A percentile compares a stretch with the other conserved stretches of the same genome.
phyloP scores from a whole-genome alignment of 2,113 vertebrate genomes.

The Phoenicopterus ruber region DNA sequence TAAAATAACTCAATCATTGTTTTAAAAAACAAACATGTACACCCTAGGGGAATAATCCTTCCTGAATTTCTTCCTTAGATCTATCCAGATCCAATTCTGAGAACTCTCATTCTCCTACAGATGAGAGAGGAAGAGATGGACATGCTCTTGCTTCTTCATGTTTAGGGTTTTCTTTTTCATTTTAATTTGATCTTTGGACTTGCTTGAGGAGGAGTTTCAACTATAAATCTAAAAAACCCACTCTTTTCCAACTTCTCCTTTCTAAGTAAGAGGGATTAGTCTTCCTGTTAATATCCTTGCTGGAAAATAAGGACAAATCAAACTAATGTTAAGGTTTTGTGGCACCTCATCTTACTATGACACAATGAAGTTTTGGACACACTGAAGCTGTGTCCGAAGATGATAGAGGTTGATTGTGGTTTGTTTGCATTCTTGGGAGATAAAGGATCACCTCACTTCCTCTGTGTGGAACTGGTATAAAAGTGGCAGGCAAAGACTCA shows the following conservation, averaged over 20 bases:
- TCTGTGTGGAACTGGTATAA: neutral
- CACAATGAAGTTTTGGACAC: neutral
- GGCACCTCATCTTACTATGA: neutral
- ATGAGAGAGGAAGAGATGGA: neutral
- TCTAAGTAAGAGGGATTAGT: neutral
- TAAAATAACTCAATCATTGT: conserved; percentile 66
- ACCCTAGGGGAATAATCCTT: conserved; percentile 56
- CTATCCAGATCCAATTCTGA: conserved; percentile 6
- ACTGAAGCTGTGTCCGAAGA: neutral
- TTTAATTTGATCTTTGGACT: neutral
- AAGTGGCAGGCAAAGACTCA: neutral
- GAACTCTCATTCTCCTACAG: neutral
- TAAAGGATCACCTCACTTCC: neutral
- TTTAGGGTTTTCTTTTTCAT: neutral
- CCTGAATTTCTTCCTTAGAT: conserved; percentile 56
- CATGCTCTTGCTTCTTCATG: neutral
- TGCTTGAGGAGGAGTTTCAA: neutral
- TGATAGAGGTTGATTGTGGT: accelerated
- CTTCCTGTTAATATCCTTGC: neutral
- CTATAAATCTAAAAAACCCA: neutral
- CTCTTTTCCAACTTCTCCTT: neutral
- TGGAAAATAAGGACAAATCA: neutral
- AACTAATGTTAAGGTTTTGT: neutral
- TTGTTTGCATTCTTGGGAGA: neutral
- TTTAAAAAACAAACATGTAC: conserved; percentile 53